A percentile compares a stretch with the other conserved stretches of the same genome.
Evolutionary conservation across 2,888 invertebrate genomes (phyloP).

Genomic region (Acanthosepion esculentum): DNA sequence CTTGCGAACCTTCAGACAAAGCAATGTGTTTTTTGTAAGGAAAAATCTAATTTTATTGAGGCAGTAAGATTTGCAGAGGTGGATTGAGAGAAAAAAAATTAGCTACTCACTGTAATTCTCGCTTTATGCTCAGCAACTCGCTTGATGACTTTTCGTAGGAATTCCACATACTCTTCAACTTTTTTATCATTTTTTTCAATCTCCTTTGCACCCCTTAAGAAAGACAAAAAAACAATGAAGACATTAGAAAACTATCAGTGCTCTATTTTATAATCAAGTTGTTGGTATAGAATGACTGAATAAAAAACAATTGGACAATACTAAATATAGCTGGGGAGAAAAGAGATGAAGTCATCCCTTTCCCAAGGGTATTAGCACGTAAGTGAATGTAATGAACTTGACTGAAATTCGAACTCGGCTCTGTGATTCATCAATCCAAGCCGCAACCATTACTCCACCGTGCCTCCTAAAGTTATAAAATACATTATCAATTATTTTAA

Average conservation of each 20-base stretch:
- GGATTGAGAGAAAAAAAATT: background rate
- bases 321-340: background rate
- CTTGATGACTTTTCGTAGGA: conserved; percentile 48
- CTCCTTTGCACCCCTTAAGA: background rate
- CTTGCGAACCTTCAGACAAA: background rate
- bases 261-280: background rate
- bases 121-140: conserved; percentile 52
- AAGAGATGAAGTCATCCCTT: too few relatives aligned
- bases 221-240: background rate
- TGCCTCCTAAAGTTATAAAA: too few relatives aligned
- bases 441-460: too few relatives aligned
- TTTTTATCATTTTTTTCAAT: conserved; percentile 47
- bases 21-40: background rate
- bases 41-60: background rate
- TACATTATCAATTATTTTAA: too few relatives aligned
- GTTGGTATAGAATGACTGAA: background rate
- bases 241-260: background rate
- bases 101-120: conserved; percentile 49
- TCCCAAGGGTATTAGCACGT: too few relatives aligned
- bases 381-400: too few relatives aligned
- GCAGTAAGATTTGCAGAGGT: background rate
- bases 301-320: background rate
- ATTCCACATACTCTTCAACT: conserved; percentile 37
- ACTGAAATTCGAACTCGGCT: too few relatives aligned
- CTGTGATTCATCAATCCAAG: too few relatives aligned